Evolutionary conservation across 2,888 invertebrate genomes (phyloP).

Genomic region (Drosophila anomelani): DNA sequence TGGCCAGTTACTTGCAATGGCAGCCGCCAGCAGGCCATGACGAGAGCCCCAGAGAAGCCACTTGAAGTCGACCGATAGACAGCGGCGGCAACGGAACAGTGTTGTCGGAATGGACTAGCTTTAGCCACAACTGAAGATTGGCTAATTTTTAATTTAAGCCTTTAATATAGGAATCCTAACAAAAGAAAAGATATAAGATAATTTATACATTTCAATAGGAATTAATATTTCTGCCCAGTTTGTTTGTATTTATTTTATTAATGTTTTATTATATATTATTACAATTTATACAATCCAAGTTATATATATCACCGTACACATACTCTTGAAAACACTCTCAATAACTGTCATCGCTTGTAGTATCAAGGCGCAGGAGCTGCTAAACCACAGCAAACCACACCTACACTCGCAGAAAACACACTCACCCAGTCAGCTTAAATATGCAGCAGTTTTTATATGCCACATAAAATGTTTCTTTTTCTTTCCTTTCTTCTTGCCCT

Average conservation of each 20-base stretch:
- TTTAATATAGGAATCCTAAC: not conserved
- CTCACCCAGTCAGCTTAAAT: conserved; percentile 50
- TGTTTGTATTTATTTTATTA: not conserved
- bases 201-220: no score
- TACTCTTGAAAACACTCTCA: not conserved
- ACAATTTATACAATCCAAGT: not conserved
- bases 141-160: not conserved
- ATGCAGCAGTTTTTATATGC: conserved; percentile 66
- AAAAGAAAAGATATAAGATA: not conserved
- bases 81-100: not conserved
- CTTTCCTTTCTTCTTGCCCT: conserved; percentile 47
- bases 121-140: not conserved
- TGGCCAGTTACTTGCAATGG: conserved; percentile 38
- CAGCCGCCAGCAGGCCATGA: conserved; percentile 31
- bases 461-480: conserved; percentile 65
- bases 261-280: not conserved
- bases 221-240: not conserved
- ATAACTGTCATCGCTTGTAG: conserved; percentile 8
- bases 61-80: conserved; percentile 9
- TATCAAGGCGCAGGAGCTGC: not conserved
- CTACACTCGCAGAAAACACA: conserved; percentile 37
- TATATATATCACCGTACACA: not conserved
- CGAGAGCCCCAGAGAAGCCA: not conserved
- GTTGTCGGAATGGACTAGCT: not conserved
- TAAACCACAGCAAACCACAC: conserved; percentile 28